A percentile compares a stretch with the other conserved stretches of the same genome.
Evolutionary conservation across 2,113 vertebrate species (phyloP).

Genomic region (Menidia beryllina): DNA sequence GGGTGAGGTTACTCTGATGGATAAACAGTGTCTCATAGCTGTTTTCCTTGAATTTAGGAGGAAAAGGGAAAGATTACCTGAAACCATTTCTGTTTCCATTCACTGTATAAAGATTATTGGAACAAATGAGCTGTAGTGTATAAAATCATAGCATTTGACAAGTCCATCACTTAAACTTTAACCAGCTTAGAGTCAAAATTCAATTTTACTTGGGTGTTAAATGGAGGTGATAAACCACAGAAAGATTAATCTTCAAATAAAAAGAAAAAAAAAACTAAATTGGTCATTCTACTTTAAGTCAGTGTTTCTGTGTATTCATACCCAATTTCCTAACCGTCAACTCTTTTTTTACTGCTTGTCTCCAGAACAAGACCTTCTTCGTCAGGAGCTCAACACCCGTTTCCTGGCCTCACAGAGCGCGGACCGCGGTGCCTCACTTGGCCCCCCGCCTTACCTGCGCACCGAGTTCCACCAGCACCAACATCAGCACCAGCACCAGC

Average conservation of each 20-base stretch:
- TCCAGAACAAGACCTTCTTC: conserved; percentile 96
- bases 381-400: conserved; percentile 97
- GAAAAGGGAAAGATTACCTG: conserved; percentile 60
- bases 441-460: conserved; percentile 96
- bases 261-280: too few species aligned
- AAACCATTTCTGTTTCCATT: conserved; percentile 47
- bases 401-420: conserved; percentile 97
- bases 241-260: too few species aligned
- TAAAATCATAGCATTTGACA: conserved; percentile 51
- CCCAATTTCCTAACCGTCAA: neutral
- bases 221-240: too few species aligned
- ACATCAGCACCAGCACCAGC: conserved; percentile 92
- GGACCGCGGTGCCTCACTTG: conserved; percentile 94
- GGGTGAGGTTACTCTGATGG: conserved; percentile 64
- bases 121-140: conserved; percentile 53
- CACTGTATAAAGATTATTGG: conserved; percentile 59
- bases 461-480: conserved; percentile 99
- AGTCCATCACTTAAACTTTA: conserved; percentile 51
- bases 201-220: too few species aligned
- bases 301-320: too few species aligned
- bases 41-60: conserved; percentile 62
- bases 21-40: conserved; percentile 55
- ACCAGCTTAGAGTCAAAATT: conserved; percentile 47
- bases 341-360: neutral
- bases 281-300: too few species aligned